phyloP scores from a whole-genome alignment of 2,113 vertebrate species.

The Heterotilapia buettikoferi region DNA sequence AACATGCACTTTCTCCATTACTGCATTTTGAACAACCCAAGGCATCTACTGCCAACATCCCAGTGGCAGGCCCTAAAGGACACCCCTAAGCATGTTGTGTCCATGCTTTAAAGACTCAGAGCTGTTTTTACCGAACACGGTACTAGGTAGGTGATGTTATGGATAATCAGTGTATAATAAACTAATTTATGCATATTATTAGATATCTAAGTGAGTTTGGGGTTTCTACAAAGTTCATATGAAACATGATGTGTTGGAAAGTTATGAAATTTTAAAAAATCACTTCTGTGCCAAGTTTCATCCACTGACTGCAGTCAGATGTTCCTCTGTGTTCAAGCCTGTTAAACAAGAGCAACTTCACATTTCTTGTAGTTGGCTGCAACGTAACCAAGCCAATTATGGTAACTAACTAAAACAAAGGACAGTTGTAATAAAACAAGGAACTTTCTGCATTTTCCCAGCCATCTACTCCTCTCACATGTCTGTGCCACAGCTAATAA shows the following conservation, averaged over 20 bases:
- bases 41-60: background rate
- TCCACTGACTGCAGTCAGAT: background rate
- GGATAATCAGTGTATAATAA: background rate
- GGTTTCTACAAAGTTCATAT: background rate
- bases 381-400: background rate
- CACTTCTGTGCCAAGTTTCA: background rate
- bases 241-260: background rate
- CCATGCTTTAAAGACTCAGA: background rate
- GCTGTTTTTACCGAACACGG: background rate
- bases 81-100: background rate
- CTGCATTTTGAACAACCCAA: background rate
- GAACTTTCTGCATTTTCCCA: background rate
- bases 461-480: background rate
- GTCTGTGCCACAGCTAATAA: background rate
- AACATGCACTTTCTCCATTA: background rate
- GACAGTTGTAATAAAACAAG: background rate
- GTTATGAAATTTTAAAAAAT: fast-evolving
- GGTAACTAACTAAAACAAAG: background rate
- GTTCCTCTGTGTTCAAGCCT: background rate
- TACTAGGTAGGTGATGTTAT: background rate
- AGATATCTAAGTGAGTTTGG: background rate
- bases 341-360: background rate
- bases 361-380: background rate
- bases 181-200: background rate
- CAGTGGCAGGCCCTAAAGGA: background rate